A percentile compares a stretch with the other conserved stretches of the same genome.
Evolutionary conservation across 1,140 invertebrate species (phyloP).

Genomic region (Hyles euphorbiae): DNA sequence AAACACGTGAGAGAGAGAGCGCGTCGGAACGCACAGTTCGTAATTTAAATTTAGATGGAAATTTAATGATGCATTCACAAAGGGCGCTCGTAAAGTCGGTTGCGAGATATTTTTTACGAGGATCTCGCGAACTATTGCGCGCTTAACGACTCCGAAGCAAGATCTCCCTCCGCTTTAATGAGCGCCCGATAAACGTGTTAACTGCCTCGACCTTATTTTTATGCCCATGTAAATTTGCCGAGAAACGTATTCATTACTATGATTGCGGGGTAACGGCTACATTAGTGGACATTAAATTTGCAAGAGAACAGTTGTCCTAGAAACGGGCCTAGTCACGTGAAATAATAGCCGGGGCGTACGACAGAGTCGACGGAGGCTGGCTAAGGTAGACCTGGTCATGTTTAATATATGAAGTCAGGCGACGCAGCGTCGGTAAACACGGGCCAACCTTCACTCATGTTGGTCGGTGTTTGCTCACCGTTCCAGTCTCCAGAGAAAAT

Average conservation of each 20-base stretch:
- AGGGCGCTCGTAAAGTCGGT: constrained; percentile 73
- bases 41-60: constrained; percentile 76
- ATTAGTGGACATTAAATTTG: constrained; percentile 39
- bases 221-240: constrained; percentile 70
- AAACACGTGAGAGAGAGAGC: constrained; percentile 67
- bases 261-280: constrained; percentile 37
- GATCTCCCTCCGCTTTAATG: constrained; percentile 73
- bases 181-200: constrained; percentile 74
- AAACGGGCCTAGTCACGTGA: constrained; percentile 14
- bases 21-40: constrained; percentile 67
- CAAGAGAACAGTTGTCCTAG: constrained; percentile 16
- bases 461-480: constrained; percentile 63
- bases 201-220: constrained; percentile 74
- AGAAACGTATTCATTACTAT: constrained; percentile 67
- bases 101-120: constrained; percentile 75
- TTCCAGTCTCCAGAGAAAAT: constrained; percentile 70
- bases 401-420: constrained; percentile 73
- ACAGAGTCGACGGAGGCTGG: constrained; percentile 21
- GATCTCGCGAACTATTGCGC: constrained; percentile 75
- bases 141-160: constrained; percentile 74
- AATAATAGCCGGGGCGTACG: constrained; percentile 18
- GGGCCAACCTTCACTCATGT: constrained; percentile 57
- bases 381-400: constrained; percentile 59
- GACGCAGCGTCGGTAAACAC: constrained; percentile 66
- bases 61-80: constrained; percentile 75